phyloP scores from a whole-genome alignment of 2,797 vertebrate species.

The Helostoma temminkii region DNA sequence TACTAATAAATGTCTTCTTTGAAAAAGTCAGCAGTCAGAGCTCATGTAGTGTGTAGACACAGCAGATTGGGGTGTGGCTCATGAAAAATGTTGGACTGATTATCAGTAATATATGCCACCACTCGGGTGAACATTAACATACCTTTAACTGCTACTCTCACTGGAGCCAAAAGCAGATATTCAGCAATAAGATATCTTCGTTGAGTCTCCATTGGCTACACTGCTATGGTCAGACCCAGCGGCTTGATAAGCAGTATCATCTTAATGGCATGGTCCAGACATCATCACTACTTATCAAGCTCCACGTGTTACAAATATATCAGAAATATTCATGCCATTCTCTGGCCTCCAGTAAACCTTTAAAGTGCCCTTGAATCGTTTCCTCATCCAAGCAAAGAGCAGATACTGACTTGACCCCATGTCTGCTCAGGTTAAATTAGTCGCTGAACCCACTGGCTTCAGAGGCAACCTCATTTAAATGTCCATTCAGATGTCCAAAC shows the following conservation, averaged over 20 bases:
- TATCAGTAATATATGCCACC: no score
- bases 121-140: not conserved
- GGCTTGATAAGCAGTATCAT: not conserved
- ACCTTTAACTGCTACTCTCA: no score
- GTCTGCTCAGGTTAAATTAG: not conserved
- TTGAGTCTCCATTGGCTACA: not conserved
- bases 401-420: not conserved
- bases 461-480: not conserved
- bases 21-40: no score
- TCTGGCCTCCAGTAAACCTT: not conserved
- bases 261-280: not conserved
- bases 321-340: not conserved
- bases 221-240: not conserved
- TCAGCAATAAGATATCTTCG: not conserved
- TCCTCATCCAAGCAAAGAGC: not conserved
- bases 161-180: not conserved
- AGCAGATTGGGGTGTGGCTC: not conserved
- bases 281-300: not conserved
- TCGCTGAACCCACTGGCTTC: not conserved
- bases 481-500: not conserved
- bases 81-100: no score
- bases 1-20: no score
- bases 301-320: not conserved
- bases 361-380: not conserved
- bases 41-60: no score